These are phyloP conservation scores for Bungarus multicinctus DNA, from an alignment of 2,113 vertebrate species.

Conservation along the genomic window DNA sequence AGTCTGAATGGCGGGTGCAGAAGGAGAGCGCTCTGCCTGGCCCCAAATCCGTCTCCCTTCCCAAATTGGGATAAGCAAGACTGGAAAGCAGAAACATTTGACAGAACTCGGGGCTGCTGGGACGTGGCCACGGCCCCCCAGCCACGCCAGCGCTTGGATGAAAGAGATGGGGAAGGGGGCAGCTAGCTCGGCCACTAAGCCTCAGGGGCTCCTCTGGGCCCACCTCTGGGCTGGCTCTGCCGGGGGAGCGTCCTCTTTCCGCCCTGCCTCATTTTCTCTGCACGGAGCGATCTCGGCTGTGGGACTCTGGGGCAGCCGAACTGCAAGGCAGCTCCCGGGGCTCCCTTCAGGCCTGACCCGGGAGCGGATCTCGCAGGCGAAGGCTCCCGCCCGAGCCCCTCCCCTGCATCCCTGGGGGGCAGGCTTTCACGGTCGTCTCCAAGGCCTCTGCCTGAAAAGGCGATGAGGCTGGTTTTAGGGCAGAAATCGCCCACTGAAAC, in stretches of 20 bases:
- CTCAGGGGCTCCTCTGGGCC: neutral
- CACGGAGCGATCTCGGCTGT: neutral
- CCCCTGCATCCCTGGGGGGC: accelerated
- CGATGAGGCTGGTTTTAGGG: neutral
- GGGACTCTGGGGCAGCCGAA: neutral
- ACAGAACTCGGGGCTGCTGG: too few relatives aligned
- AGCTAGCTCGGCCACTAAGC: neutral
- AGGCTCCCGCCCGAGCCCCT: neutral
- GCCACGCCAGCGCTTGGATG: neutral
- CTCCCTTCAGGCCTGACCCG: neutral
- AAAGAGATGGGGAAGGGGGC: too few relatives aligned
- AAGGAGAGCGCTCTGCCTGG: neutral
- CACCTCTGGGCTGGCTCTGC: neutral
- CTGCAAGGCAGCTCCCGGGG: neutral
- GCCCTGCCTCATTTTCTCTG: neutral
- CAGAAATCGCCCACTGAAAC: neutral
- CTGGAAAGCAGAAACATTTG: neutral
- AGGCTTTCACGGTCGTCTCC: accelerated
- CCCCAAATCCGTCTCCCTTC: neutral
- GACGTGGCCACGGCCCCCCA: neutral
- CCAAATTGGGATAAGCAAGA: neutral
- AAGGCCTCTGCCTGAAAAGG: neutral
- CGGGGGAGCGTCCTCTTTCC: neutral
- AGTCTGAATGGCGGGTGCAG: neutral
- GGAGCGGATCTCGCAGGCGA: neutral